Base-by-base conservation (phyloP, 2,888 invertebrate genomes). In the Aspidapion aeneum region DNA sequence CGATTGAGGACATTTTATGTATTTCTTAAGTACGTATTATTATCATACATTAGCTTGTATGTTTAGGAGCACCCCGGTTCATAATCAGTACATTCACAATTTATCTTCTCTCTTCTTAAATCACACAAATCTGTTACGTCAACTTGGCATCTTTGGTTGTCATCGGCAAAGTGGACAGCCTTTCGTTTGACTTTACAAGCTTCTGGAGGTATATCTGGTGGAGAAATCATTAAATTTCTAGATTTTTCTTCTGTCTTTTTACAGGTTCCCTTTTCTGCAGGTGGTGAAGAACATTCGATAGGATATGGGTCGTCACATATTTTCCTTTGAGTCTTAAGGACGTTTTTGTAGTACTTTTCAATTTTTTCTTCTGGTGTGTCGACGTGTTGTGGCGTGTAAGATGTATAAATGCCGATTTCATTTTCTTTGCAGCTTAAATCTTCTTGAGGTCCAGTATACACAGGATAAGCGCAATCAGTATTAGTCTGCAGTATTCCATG, bases 311-410 rank as follows among this genome's bases (percentile, higher is more conserved):
- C 70, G 48, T 69, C 68, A 64, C 80, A 80, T 2, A 79, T 70
- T 35, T 74, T 73, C 55, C 75, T 72, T 50, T 81, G 79, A 57
- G 74, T 69, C 66, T 73, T 70, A 21, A 79, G 64, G 1, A 80
- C 75, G 9, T 73, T 72, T 16, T 76, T 73, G 61, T 80, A 80
- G 66, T 79, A 78, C 65, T 79, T 79, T 22, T 76, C 71, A 49
- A 72, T 63, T n/a, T 74, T 75, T 70, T 80, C 79, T 72, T 79
- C 78, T 2, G 76, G 74, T 1, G 79, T 78, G 55, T 79, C 78
- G 22, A 79, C 72, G 61, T 78, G 79, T 68, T 79, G 77, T 16
- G 78, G 78, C 19, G 74, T 74, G 62, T 72, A 75, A 1, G 70
- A 71, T 16, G 71, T 66, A 35, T 69, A 71, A 66, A 70, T 64